Evolutionary conservation across 2,797 vertebrate genomes (phyloP).

Genomic region (Sandelia bainsii): DNA sequence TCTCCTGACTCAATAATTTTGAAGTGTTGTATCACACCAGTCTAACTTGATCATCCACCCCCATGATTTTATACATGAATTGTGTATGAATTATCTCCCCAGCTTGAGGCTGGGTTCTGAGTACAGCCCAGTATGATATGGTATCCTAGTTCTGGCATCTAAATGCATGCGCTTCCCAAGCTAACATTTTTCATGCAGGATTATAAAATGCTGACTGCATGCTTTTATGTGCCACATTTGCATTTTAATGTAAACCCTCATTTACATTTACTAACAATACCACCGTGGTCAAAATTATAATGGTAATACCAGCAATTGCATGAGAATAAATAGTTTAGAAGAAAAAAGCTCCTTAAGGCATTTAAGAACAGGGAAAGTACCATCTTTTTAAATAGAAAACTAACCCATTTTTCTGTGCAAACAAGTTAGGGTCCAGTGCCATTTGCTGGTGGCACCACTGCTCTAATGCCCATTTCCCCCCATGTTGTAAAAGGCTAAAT

Average conservation of each 20-base stretch:
- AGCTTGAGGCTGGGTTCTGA: constrained; percentile 15
- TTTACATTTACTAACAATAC: constrained; percentile 78
- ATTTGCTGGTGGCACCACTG: constrained; percentile 67
- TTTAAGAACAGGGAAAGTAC: constrained; percentile 32
- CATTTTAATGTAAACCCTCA: constrained; percentile 72
- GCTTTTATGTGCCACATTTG: constrained; percentile 66
- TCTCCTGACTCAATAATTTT: constrained; percentile 63
- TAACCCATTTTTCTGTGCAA: constrained; percentile 65
- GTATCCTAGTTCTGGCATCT: constrained; percentile 48
- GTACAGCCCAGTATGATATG: constrained; percentile 38
- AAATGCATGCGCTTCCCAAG: constrained; percentile 38
- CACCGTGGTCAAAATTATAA: constrained; percentile 67
- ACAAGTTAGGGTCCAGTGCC: constrained; percentile 61
- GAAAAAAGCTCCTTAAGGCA: constrained; percentile 8
- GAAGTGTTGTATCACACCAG: constrained; percentile 43
- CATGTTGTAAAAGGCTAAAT: constrained; percentile 72
- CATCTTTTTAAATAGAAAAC: constrained; percentile 30
- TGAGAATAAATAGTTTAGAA: constrained; percentile 55
- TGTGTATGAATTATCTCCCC: constrained; percentile 52
- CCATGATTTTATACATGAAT: constrained; percentile 52
- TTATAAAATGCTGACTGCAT: constrained; percentile 73
- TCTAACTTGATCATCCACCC: constrained; percentile 55
- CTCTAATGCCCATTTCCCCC: constrained; percentile 61
- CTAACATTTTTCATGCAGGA: constrained; percentile 73
- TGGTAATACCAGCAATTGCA: constrained; percentile 57